Evolutionary conservation across 1,140 invertebrate species (phyloP).

Genomic region (Globodera rostochiensis): DNA sequence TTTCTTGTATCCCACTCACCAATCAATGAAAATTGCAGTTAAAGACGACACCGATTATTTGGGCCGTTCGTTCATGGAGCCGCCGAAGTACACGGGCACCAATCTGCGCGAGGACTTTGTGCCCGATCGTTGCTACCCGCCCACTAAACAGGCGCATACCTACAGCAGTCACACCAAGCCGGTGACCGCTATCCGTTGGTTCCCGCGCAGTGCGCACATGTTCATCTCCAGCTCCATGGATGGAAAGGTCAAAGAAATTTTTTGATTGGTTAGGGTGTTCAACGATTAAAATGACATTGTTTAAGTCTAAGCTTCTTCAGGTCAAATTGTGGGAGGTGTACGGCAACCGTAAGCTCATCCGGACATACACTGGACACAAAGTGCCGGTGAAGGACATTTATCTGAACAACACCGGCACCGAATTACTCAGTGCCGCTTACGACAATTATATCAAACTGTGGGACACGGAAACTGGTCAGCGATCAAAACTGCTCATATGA

Average conservation of each 20-base stretch:
- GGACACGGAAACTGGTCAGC: constrained; percentile 87
- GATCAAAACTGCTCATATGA: neutral
- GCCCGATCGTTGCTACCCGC: constrained; percentile 93
- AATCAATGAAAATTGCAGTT: constrained; percentile 72
- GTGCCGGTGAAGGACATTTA: constrained; percentile 93
- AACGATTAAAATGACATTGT: constrained; percentile 4
- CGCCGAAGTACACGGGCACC: constrained; percentile 91
- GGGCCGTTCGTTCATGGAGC: constrained; percentile 88
- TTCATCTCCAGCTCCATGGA: constrained; percentile 95
- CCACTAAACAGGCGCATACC: constrained; percentile 92
- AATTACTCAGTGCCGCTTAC: constrained; percentile 87
- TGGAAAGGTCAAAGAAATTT: constrained; percentile 80
- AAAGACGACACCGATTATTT: constrained; percentile 94
- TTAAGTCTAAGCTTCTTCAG: constrained; percentile 40
- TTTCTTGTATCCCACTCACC: constrained; percentile 26
- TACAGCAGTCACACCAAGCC: constrained; percentile 97
- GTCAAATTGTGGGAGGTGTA: constrained; percentile 94
- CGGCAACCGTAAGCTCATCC: constrained; percentile 86
- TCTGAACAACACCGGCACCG: constrained; percentile 89
- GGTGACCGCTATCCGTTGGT: constrained; percentile 92
- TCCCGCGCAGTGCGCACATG: constrained; percentile 90
- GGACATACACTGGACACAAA: constrained; percentile 93
- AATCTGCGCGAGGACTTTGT: constrained; percentile 87
- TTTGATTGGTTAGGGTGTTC: neutral
- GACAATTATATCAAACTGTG: constrained; percentile 91